phyloP scores from a whole-genome alignment of 2,113 vertebrate species.

The Mungos mungo region DNA sequence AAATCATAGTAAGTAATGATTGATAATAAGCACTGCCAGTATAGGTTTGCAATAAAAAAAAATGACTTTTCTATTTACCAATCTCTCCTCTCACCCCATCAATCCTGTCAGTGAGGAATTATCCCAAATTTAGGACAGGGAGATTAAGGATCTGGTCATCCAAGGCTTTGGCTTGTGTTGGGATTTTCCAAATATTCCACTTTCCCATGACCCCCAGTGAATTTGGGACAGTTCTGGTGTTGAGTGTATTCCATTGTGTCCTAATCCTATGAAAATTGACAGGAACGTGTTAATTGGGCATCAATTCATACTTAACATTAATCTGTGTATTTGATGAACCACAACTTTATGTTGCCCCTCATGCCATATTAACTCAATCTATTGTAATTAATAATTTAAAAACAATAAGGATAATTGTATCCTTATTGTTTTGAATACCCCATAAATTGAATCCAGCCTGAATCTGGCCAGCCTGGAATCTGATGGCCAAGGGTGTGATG shows the following conservation, averaged over 20 bases:
- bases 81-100: neutral
- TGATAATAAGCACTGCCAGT: neutral
- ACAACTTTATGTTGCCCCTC: constrained; percentile 65
- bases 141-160: constrained; percentile 26
- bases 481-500: constrained; percentile 6
- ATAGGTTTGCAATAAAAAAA: neutral
- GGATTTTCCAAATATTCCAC: neutral
- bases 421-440: constrained; percentile 68
- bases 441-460: constrained; percentile 73
- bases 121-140: neutral
- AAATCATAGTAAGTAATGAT: constrained; percentile 4
- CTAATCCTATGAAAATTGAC: constrained; percentile 65
- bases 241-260: constrained; percentile 57
- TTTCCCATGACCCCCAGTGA: constrained; percentile 25
- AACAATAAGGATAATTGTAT: constrained; percentile 74
- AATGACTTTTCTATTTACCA: neutral
- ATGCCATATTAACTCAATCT: constrained; percentile 72
- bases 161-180: constrained; percentile 5
- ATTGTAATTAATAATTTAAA: constrained; percentile 71
- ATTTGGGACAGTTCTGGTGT: constrained; percentile 32
- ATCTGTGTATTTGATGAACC: constrained; percentile 62
- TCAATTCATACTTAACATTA: constrained; percentile 66
- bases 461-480: constrained; percentile 41
- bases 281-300: constrained; percentile 62
- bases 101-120: neutral